Percentiles rank a stretch among this genome's conserved stretches.
phyloP scores from a whole-genome alignment of 2,888 invertebrate genomes.

The Tinea pellionella region DNA sequence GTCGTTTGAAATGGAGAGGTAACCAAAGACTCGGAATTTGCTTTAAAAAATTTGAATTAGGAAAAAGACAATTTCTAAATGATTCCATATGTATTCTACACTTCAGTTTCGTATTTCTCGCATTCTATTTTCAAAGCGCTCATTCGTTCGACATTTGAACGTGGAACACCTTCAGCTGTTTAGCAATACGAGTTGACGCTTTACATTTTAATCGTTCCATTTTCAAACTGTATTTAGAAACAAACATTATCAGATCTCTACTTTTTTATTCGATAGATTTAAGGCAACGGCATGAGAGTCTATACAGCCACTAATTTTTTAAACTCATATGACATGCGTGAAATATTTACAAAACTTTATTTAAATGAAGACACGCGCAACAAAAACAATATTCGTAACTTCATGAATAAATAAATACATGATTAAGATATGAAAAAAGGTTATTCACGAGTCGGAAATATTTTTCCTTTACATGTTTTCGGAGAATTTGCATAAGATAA shows the following conservation, averaged over 20 bases:
- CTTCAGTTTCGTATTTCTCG: background rate
- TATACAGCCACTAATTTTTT: no score
- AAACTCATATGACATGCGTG: no score
- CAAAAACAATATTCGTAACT: conserved; percentile 1
- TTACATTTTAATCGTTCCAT: background rate
- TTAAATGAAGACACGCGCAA: no score
- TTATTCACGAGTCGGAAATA: background rate
- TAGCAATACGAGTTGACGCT: background rate
- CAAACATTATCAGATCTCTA: no score
- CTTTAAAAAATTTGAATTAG: no score
- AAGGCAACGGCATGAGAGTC: no score
- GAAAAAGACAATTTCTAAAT: no score
- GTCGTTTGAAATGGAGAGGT: background rate
- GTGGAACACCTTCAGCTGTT: background rate
- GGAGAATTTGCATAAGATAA: background rate
- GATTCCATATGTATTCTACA: no score
- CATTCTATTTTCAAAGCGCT: background rate
- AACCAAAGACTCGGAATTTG: no score
- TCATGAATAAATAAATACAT: conserved; percentile 2
- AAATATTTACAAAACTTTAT: no score
- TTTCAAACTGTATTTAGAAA: background rate
- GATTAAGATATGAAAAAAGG: background rate
- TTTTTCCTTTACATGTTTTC: background rate
- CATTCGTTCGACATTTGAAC: background rate
- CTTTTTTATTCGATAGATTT: no score